phyloP scores from a whole-genome alignment of 2,797 vertebrate species.

The Crax fasciolata region DNA sequence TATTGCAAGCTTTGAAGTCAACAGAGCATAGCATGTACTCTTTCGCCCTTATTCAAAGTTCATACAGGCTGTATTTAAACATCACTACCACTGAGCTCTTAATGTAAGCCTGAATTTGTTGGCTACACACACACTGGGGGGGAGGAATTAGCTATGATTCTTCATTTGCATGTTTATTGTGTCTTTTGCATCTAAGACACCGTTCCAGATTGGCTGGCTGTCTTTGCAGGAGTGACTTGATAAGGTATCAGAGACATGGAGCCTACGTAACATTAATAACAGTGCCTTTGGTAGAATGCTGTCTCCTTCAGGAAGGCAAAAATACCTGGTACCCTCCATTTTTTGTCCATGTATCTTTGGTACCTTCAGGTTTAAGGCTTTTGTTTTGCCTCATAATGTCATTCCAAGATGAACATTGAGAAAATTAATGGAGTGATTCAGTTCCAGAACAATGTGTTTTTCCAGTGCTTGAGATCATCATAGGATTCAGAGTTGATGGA shows the following conservation, averaged over 20 bases:
- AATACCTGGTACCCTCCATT: not conserved
- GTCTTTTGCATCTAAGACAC: not conserved
- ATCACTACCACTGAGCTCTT: not conserved
- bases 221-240: not conserved
- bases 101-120: not conserved
- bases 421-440: not conserved
- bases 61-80: not conserved
- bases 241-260: not conserved
- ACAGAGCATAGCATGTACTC: not conserved
- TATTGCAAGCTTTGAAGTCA: not conserved
- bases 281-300: not conserved
- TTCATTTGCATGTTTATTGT: not conserved
- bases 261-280: not conserved
- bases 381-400: not conserved
- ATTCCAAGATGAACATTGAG: not conserved
- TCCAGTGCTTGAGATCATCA: not conserved
- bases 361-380: not conserved
- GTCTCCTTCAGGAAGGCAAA: not conserved
- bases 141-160: not conserved
- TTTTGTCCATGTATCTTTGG: not conserved
- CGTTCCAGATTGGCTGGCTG: not conserved
- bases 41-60: not conserved
- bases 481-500: not conserved
- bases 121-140: fast-evolving
- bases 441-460: not conserved